Base-by-base conservation (phyloP, 2,113 vertebrate species). In the Lophotis ruficrista region DNA sequence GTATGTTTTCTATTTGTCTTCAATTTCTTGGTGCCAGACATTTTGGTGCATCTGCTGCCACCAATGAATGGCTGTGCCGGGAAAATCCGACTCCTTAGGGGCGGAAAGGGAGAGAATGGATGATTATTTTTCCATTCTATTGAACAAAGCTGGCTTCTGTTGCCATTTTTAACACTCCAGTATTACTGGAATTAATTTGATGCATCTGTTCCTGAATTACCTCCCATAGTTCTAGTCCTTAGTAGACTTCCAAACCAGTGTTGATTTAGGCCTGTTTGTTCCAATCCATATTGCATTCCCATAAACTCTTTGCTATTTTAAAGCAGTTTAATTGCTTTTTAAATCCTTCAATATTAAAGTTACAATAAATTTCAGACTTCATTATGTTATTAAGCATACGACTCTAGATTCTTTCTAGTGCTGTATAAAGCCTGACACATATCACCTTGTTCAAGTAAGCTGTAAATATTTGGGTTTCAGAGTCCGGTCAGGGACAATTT, bases 141-240 rank as follows among this genome's bases (percentile, higher is more conserved):
- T 81, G 87, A 96, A 96, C 94, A 97, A 97, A 96, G 89, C 95
- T 96, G 96, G 84, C 96, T 95, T 75, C 89, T 94, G 91, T 94
- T 94, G 91, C 87, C 95, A 93, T 95, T 94, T 94, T 96, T 93
- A 96, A 96, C 93, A 96, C 93, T 90, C 53, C 62, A 96, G 47
- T 69, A 68, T 94, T 95, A 95, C 94, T 96, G 94, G 94, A 95
- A 96, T 97, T 97, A 96, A 96, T 97, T 96, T 95, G 79, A 57
- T 90, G 93, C 94, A 97, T 96, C 94, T 97, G 93, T 96, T 97
- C 79, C 82, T 96, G 91, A 96, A 94, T 92, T 96, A 92, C 75
- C 85, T 95, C 94, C 94, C 85, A 90, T 93, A 95, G 87, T 79
- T 94, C 62, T 62, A 95, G 78, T 89, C 50, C 68, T 96, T 75